Conservation (phyloP, 2,888 invertebrate genomes). For the Drosophila prostipennis region DNA sequence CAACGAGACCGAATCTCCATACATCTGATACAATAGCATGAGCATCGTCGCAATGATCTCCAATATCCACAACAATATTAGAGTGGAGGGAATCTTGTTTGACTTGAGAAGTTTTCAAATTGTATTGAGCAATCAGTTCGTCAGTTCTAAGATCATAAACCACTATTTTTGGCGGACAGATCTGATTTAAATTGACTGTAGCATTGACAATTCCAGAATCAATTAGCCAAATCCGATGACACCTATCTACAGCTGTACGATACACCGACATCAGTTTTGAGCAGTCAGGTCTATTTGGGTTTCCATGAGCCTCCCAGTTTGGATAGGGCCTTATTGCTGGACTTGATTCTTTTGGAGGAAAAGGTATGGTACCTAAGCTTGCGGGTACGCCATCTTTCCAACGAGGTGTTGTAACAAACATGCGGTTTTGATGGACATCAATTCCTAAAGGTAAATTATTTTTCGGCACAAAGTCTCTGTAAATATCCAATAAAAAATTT, state of each 20-base stretch:
- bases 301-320: conserved; percentile 86
- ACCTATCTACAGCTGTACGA: conserved; percentile 89
- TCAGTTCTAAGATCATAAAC: conserved; percentile 90
- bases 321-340: conserved; percentile 91
- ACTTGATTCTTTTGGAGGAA: conserved; percentile 86
- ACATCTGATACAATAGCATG: conserved; percentile 88
- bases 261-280: conserved; percentile 91
- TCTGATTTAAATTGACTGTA: conserved; percentile 87
- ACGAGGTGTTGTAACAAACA: conserved; percentile 91
- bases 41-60: conserved; percentile 85
- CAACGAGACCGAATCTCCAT: conserved; percentile 86
- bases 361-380: conserved; percentile 88
- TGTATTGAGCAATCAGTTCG: conserved; percentile 86
- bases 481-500: neutral
- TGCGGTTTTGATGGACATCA: conserved; percentile 88
- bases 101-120: conserved; percentile 87
- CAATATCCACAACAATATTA: conserved; percentile 86
- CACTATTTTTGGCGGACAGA: conserved; percentile 90
- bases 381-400: conserved; percentile 91
- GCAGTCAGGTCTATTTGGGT: conserved; percentile 85
- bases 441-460: conserved; percentile 91
- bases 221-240: conserved; percentile 91
- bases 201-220: conserved; percentile 92
- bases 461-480: conserved; percentile 87
- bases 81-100: conserved; percentile 88